These are phyloP conservation scores for Thaumetopoea pityocampa DNA, from an alignment of 1,140 invertebrate genomes.

Conservation along the genomic window DNA sequence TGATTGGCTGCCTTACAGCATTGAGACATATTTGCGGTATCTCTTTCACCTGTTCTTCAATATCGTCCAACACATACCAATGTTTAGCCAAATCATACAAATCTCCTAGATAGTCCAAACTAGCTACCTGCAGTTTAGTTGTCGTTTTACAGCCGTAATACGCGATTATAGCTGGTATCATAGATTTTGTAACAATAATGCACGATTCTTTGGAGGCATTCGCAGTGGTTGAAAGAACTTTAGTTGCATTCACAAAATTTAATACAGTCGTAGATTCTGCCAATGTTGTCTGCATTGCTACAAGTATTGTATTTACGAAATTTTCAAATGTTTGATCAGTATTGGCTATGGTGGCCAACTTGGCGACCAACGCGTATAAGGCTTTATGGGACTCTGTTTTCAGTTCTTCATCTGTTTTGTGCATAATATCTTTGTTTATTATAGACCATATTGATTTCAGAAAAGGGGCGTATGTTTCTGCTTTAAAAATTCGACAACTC, in stretches of 20 bases:
- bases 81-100: conserved; percentile 48
- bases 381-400: conserved; percentile 53
- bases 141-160: conserved; percentile 58
- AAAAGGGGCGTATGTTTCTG: conserved; percentile 52
- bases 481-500: conserved; percentile 57
- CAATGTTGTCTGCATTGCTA: conserved; percentile 66
- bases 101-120: conserved; percentile 54
- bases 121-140: conserved; percentile 49
- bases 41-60: conserved; percentile 36
- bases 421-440: conserved; percentile 55
- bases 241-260: conserved; percentile 70
- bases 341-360: conserved; percentile 42
- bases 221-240: conserved; percentile 75
- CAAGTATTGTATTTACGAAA: conserved; percentile 60
- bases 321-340: conserved; percentile 53
- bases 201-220: conserved; percentile 75
- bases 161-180: conserved; percentile 63
- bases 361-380: conserved; percentile 47
- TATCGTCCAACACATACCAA: conserved; percentile 40
- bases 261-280: conserved; percentile 68
- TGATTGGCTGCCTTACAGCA: conserved; percentile 41
- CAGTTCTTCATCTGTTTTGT: conserved; percentile 68
- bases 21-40: conserved; percentile 48
- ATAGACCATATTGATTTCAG: conserved; percentile 58
- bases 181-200: conserved; percentile 64